Evolutionary conservation across 1,140 invertebrate genomes (phyloP), one percentile per base, ranked within the genome.

Genomic region (Drosophila trapezifrons): DNA sequence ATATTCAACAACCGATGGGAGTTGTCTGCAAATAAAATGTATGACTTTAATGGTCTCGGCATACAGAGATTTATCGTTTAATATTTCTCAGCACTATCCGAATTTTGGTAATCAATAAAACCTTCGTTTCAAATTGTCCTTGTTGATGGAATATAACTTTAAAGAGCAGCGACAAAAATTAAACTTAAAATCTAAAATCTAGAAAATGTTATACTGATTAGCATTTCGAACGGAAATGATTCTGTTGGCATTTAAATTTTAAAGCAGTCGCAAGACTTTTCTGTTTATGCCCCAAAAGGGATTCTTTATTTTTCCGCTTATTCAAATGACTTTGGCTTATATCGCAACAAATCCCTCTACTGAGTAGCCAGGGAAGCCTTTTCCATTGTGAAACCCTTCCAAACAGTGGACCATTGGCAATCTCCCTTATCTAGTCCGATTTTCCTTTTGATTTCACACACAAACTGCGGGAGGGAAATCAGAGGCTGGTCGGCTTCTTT

Each of bases 261-360:
- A 52, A 20, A 52, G 49, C 17, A 35, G 7, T 35, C 8, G n/a
- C 8, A 20, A 37, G 13, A 37, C 9, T 17, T 52, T 59, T 52
- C 52, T 59, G 57, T 9, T 32, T 52, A 22, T 67, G 13, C 18
- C 18, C 51, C 13, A 37, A 22, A 55, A 73, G 43, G 40, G 38
- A 43, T 56, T 64, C 63, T 63, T 73, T 77, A 54, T 77, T 58
- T 76, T 77, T 77, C 63, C 37, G 69, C 63, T 82, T 82, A 82
- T 82, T 80, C 63, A 82, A 82, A 82, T 81, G 77, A 74, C 25
- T 60, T 63, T 38, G 27, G 76, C 79, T 82, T 82, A 82, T 82
- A 78, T 82, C 54, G 60, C 59, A 72, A 66, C 54, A 82, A 82
- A 82, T 82, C 79, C 79, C 62, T 58, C 77, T 42, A 27, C 32